Base-by-base conservation (phyloP, 2,888 invertebrate genomes). In the Odontomyia ornata region DNA sequence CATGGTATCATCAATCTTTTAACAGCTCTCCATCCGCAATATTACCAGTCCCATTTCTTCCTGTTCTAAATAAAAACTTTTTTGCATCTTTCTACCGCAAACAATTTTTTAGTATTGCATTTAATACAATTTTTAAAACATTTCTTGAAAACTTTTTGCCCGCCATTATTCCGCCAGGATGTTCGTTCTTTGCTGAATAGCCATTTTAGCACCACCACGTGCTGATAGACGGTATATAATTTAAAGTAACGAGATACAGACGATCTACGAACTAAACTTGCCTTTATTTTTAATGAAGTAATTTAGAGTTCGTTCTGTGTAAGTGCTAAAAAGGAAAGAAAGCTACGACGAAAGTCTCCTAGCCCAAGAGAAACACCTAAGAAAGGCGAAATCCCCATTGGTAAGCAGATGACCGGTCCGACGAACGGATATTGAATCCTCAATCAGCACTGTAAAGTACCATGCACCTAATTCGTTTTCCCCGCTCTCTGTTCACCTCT, bases 371-470 rank as follows among this genome's bases (percentile, higher is more conserved):
- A 52, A n/a, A n/a, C 52, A 52, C 52, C 52, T 52, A 52, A 52
- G 52, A 4, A n/a, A 52, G 36, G 36, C 36, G 36, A 15, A 52
- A 52, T 52, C n/a, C 13, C 18, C 52, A 52, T 52, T 52, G 7
- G n/a, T 15, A 52, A 18, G 13, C 18, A 52, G 52, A 52, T 52
- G 52, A 52, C 52, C 52, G 52, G 23, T 25, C 60, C 25, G 18
- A 23, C 25, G 60, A 60, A 60, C 60, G 25, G 60, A 60, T 60
- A 60, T 60, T 60, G 60, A 25, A 60, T 60, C 60, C 13, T 25
- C 60, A 23, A 60, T 60, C 25, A 60, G 25, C 23, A 25, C 18
- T 52, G 52, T 52, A 52, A 52, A 52, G 36, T 36, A 15, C 52
- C 3, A 13, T 9, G 52, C 52, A n/a, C 52, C 52, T 52, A 36